Evolutionary conservation across 2,797 vertebrate species (phyloP), one percentile per base, ranked within the genome.

Genomic region (Macropus fuliginosus): DNA sequence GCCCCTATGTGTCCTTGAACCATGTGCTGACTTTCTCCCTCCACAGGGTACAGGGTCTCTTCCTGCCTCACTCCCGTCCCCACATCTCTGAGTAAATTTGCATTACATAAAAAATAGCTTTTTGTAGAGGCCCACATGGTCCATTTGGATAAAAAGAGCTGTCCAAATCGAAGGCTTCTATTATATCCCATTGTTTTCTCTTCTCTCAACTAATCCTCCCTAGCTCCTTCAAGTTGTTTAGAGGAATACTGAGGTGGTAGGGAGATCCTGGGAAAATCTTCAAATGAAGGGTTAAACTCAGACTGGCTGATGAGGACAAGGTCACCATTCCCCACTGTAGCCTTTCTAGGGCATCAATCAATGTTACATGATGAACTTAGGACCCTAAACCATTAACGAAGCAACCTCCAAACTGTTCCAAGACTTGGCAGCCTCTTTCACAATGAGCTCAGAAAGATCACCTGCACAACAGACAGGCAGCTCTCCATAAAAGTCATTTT

Each of bases 401-500:
- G 40, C 74, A 87, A 8, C 40, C 74, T 87, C 74, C 74, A 27
- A 27, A 87, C 40, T 11, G 74, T 11, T 50, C 3, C 21, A 50
- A 46, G 21, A 3, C 21, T 87, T 46, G 40, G 40, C 74, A 87
- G 40, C 9, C 21, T 87, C 21, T 46, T 87, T 24, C 40, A 11
- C 2, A 87, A 24, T 11, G 40, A 50, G 9, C n/a, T 27, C 40
- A 50, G 24, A 50, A 87, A 50, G 74, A 27, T 87, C 2, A 50
- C 40, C 62, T 57, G 91, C 34, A 74, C 93, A 94, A 62, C 21
- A 93, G 89, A 94, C 92, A 94, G 89, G 92, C 16, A 93, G 50
- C 92, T 92, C 56, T 97, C 90, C 92, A 55, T 97, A 95, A 97
- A 96, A 97, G 95, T 92, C 93, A 81, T 94, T 96, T 55, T 56